Percentiles rank a stretch among this genome's conserved stretches.
Conservation (phyloP, 1,140 invertebrate species). For the Aradophagus sp. region DNA sequence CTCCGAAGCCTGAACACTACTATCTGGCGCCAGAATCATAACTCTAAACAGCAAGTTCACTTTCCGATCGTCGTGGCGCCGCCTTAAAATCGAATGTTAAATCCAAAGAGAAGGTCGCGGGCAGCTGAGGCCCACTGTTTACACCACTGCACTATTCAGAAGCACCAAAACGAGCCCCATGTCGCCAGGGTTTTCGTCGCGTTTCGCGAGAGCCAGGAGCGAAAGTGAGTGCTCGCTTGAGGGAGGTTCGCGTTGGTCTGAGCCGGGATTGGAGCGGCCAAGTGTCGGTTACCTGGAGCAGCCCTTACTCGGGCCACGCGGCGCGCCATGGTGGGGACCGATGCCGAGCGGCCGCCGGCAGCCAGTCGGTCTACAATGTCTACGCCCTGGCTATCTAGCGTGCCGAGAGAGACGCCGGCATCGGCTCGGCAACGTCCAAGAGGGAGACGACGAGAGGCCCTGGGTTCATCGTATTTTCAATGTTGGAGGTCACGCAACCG, state of each 20-base stretch:
- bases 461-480: conserved; percentile 79
- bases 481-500: conserved; percentile 79
- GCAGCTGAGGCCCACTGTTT: no score
- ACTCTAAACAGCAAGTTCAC: neutral
- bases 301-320: conserved; percentile 68
- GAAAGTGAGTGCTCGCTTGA: conserved; percentile 74
- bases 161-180: neutral
- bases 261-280: conserved; percentile 68
- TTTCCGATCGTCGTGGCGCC: no score
- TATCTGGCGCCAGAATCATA: conserved; percentile 71
- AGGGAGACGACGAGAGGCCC: conserved; percentile 51
- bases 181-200: neutral
- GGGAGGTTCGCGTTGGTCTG: conserved; percentile 75
- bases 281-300: conserved; percentile 72
- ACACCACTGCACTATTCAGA: neutral
- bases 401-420: conserved; percentile 32
- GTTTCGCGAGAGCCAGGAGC: conserved; percentile 65
- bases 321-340: conserved; percentile 65
- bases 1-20: conserved; percentile 61
- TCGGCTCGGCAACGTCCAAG: conserved; percentile 22
- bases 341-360: conserved; percentile 31
- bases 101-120: no score
- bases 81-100: no score
- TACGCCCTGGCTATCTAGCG: conserved; percentile 69
- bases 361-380: conserved; percentile 66